phyloP scores from a whole-genome alignment of 2,888 invertebrate species.

The Torymus tubicola region DNA sequence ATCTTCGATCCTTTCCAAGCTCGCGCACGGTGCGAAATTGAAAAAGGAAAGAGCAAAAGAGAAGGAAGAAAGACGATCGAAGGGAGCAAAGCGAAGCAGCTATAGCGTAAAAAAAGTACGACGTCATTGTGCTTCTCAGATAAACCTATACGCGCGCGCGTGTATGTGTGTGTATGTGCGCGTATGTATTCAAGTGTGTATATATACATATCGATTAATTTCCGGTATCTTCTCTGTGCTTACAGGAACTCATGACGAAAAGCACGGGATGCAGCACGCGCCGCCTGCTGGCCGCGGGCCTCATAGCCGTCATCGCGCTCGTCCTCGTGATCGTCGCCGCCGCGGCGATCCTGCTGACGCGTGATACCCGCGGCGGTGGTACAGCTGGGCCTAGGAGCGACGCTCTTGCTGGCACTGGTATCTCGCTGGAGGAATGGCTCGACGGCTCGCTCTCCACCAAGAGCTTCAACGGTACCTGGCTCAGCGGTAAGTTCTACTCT shows the following conservation, averaged over 20 bases:
- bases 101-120: too few relatives aligned
- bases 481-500: constrained; percentile 80
- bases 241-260: constrained; percentile 72
- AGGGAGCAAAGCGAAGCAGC: too few relatives aligned
- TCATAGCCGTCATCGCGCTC: constrained; percentile 79
- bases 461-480: constrained; percentile 89
- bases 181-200: too few relatives aligned
- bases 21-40: not conserved
- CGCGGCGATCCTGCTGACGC: constrained; percentile 79
- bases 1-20: constrained; percentile 3
- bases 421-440: constrained; percentile 85
- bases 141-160: too few relatives aligned
- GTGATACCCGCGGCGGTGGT: constrained; percentile 63
- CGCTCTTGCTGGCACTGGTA: constrained; percentile 70
- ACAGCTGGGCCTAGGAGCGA: constrained; percentile 61
- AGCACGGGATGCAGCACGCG: constrained; percentile 72
- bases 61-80: too few relatives aligned
- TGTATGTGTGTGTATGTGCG: too few relatives aligned
- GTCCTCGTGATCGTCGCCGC: constrained; percentile 78
- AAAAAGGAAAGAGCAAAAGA: not conserved
- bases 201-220: too few relatives aligned
- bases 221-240: not conserved
- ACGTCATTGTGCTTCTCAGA: too few relatives aligned
- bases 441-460: constrained; percentile 82
- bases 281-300: constrained; percentile 72